Base-by-base conservation (phyloP, 2,797 vertebrate species). In the Hyperoplus immaculatus region DNA sequence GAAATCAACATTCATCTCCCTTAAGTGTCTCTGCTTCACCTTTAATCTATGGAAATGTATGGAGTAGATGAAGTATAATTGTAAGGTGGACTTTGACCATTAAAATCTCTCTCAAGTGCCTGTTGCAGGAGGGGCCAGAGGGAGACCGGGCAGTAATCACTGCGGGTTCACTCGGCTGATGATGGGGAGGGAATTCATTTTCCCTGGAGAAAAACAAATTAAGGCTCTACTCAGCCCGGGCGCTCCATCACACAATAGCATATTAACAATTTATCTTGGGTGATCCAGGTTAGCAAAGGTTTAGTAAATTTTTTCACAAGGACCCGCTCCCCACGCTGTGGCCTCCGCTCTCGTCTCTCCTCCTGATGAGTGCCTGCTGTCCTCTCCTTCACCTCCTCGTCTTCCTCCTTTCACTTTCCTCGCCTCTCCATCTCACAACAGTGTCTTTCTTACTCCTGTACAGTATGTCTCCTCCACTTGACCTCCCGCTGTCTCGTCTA, bases 241-340 rank as follows among this genome's bases (percentile, higher is more conserved):
- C 53, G 79, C 88, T 80, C 91, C 49, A 86, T 93, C 93, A 93
- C 91, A 96, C 95, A 95, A 95, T 93, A 93, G 94, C 95, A 94
- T 95, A 95, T 96, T 95, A 96, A 96, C 96, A 95, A 96, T 96
- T 96, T 92, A 96, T 95, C 94, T 94, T 91, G 90, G 87, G 87
- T 69, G 81, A 95, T 94, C 78, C 93, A 94, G 94, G 95, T 95
- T 95, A 94, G 91, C 91, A 94, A 93, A 95, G 94, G 95, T 95
- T 96, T 94, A 93, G 93, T 91, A 93, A 92, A 95, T 94, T 91
- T 95, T 94, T 94, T 93, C 90, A 95, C 84, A 93, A 95, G 94
- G 85, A 87, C 89, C 85, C 3, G 73, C 92, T 94, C 93, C 94
- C 91, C 89, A 92, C 49, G 21, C 78, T 38, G 69, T 86, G 87